Evolutionary conservation across 1,140 invertebrate species (phyloP).

Genomic region (Drosophila bifasciata): DNA sequence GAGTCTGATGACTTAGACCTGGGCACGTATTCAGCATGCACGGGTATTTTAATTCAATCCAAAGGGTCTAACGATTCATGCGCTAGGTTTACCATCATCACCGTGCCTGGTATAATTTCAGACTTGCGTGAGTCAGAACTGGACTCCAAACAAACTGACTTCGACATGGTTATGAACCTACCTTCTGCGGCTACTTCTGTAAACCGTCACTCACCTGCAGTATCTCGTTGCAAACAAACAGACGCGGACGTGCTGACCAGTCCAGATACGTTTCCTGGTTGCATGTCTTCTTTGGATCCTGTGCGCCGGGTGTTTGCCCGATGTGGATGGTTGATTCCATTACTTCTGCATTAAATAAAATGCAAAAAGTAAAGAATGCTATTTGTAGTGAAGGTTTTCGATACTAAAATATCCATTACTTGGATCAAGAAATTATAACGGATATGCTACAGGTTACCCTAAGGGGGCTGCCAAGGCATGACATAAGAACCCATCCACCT

Average conservation of each 20-base stretch:
- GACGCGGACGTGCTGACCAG: slow-evolving; percentile 81
- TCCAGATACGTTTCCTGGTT: slow-evolving; percentile 83
- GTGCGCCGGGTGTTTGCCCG: slow-evolving; percentile 68
- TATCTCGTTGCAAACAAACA: slow-evolving; percentile 83
- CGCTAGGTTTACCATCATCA: slow-evolving; percentile 45
- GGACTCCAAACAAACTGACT: neutral
- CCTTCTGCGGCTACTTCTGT: slow-evolving; percentile 8
- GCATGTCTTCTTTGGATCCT: slow-evolving; percentile 83
- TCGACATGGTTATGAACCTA: slow-evolving; percentile 30
- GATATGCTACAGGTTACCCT: too few relatives aligned
- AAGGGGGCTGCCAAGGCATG: too few relatives aligned
- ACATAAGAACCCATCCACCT: too few relatives aligned
- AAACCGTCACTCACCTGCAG: slow-evolving; percentile 68
- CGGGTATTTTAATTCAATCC: slow-evolving; percentile 68
- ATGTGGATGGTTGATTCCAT: slow-evolving; percentile 76
- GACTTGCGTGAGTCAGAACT: neutral
- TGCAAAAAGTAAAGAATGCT: too few relatives aligned
- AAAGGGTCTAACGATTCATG: slow-evolving; percentile 61
- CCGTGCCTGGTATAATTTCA: slow-evolving; percentile 21
- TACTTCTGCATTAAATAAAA: slow-evolving; percentile 64
- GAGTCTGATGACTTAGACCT: neutral
- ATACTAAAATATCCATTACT: too few relatives aligned
- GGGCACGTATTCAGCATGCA: slow-evolving; percentile 47
- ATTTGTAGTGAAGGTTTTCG: too few relatives aligned
- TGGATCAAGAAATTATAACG: too few relatives aligned